phyloP scores from a whole-genome alignment of 2,113 vertebrate species.

The Desmodus rotundus region DNA sequence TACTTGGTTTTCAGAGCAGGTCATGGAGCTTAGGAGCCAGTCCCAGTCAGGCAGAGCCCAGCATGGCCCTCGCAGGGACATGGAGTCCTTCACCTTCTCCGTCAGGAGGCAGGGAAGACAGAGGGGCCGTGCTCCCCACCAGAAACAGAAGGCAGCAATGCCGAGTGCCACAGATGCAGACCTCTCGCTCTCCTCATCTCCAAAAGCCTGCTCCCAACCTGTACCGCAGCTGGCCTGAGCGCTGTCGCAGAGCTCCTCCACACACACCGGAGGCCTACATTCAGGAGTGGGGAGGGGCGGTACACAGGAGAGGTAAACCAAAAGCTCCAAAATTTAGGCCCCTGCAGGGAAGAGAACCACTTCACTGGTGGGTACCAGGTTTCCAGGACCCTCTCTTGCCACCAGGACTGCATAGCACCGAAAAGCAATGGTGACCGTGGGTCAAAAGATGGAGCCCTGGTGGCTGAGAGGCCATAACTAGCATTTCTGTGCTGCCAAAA shows the following conservation, averaged over 20 bases:
- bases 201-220: not conserved
- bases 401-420: constrained; percentile 54
- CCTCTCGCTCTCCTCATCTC: not conserved
- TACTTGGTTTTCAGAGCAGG: constrained; percentile 20
- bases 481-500: not conserved
- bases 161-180: not conserved
- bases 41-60: not conserved
- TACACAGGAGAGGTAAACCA: not conserved
- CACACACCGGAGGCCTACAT: not conserved
- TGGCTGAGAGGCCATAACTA: not conserved
- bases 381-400: not conserved
- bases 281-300: not conserved
- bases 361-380: not conserved
- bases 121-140: not conserved
- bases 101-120: not conserved
- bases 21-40: not conserved
- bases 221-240: not conserved
- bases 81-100: not conserved
- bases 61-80: not conserved
- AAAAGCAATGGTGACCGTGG: not conserved
- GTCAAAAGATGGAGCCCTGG: not conserved
- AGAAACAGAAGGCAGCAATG: not conserved
- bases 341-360: not conserved
- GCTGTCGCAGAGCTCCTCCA: not conserved
- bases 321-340: not conserved